phyloP scores from a whole-genome alignment of 2,888 invertebrate genomes.

The Cheilosia soror region DNA sequence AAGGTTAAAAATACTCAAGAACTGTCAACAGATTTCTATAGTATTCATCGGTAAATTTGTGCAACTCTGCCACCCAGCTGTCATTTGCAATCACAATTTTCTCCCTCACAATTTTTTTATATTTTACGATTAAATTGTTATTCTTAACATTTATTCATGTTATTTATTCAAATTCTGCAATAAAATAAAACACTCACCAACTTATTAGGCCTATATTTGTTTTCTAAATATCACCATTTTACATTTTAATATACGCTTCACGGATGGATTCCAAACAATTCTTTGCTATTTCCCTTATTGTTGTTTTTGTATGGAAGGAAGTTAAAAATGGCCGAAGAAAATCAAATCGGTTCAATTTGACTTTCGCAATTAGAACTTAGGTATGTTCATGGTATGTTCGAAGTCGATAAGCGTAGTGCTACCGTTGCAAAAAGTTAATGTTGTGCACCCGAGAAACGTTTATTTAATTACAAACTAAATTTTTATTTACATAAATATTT shows the following conservation, averaged over 20 bases:
- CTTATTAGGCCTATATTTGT: constrained; percentile 22
- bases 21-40: constrained; percentile 71
- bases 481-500: too few relatives aligned
- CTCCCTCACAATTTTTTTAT: constrained; percentile 50
- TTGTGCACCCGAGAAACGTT: too few relatives aligned
- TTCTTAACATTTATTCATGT: not conserved
- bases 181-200: constrained; percentile 49
- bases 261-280: constrained; percentile 73
- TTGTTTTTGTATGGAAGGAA: constrained; percentile 70
- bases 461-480: too few relatives aligned
- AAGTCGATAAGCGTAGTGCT: constrained; percentile 16
- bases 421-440: not conserved
- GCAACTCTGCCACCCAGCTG: constrained; percentile 73
- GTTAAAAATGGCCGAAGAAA: constrained; percentile 69
- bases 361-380: constrained; percentile 26
- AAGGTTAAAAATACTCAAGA: constrained; percentile 66
- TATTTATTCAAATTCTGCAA: too few relatives aligned
- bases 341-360: constrained; percentile 64
- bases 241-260: constrained; percentile 61
- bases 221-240: constrained; percentile 60
- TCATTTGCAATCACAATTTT: constrained; percentile 73
- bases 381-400: constrained; percentile 8
- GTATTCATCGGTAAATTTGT: constrained; percentile 72
- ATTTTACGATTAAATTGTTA: constrained; percentile 18
- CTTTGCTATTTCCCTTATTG: constrained; percentile 65